These are phyloP conservation scores for Hyles lineata DNA, from an alignment of 2,888 invertebrate genomes.

Conservation along the genomic window DNA sequence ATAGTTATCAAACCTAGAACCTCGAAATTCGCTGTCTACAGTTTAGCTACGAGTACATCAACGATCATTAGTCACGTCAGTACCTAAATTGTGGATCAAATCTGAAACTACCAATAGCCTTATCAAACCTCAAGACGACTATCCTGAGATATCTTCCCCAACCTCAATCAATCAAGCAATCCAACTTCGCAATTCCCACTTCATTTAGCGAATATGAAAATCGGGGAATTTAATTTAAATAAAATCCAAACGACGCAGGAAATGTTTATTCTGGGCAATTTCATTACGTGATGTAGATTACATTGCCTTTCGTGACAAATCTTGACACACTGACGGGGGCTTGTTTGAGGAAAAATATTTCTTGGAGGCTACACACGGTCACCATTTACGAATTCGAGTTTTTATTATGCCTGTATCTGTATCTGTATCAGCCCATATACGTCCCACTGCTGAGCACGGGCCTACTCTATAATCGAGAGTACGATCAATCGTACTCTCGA, in stretches of 20 bases:
- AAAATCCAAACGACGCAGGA: conserved; percentile 17
- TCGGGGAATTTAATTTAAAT: conserved; percentile 17
- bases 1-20: background rate
- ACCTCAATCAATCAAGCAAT: background rate
- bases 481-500: too few relatives aligned
- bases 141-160: background rate
- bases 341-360: conserved; percentile 3
- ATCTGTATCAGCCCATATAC: too few relatives aligned
- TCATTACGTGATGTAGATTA: conserved; percentile 27
- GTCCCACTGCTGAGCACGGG: too few relatives aligned
- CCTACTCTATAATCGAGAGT: too few relatives aligned
- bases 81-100: too few relatives aligned
- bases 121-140: background rate
- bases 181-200: background rate
- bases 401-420: too few relatives aligned
- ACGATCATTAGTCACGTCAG: too few relatives aligned
- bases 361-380: background rate
- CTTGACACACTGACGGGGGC: conserved; percentile 1
- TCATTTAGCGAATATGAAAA: conserved; percentile 17
- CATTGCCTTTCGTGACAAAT: conserved; percentile 15
- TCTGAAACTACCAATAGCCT: background rate
- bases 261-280: conserved; percentile 27
- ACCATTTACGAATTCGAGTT: background rate
- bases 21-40: background rate
- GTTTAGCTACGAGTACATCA: too few relatives aligned